Conservation (phyloP, 2,113 vertebrate species). For the Grantiella picta region DNA sequence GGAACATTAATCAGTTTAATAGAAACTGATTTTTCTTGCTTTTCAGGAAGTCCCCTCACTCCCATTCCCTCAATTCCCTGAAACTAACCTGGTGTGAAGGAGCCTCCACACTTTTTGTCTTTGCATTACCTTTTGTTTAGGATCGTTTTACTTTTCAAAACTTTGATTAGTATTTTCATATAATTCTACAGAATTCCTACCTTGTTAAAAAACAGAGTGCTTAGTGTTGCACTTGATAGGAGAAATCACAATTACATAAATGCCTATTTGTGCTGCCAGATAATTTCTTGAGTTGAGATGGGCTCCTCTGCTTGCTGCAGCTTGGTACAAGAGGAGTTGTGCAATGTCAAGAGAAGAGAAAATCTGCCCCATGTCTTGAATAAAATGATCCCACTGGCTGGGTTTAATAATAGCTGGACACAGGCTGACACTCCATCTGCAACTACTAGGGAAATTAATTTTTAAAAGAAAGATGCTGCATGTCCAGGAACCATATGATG, state of each 20-base stretch:
- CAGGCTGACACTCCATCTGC: background rate
- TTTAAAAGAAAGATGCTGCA: background rate
- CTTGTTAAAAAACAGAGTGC: background rate
- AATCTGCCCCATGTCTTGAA: background rate
- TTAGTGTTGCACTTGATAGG: background rate
- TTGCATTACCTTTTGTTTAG: background rate
- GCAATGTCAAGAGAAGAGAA: background rate
- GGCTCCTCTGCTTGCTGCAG: background rate
- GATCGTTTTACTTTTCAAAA: background rate
- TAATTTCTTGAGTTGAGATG: background rate
- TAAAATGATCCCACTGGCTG: background rate
- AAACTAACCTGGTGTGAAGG: background rate
- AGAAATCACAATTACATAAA: background rate
- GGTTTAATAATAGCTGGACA: background rate
- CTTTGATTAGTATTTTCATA: background rate
- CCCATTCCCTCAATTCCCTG: background rate
- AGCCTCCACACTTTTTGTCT: background rate
- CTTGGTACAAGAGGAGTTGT: background rate
- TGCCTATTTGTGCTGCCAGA: background rate
- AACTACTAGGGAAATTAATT: background rate
- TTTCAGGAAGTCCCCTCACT: background rate
- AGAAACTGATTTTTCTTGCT: constrained; percentile 45
- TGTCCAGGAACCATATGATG: background rate
- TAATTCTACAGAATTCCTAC: background rate
- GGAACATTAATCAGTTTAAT: constrained; percentile 60